A percentile compares a stretch with the other conserved stretches of the same genome.
phyloP scores from a whole-genome alignment of 2,113 vertebrate species.

The Solenodon paradoxus region DNA sequence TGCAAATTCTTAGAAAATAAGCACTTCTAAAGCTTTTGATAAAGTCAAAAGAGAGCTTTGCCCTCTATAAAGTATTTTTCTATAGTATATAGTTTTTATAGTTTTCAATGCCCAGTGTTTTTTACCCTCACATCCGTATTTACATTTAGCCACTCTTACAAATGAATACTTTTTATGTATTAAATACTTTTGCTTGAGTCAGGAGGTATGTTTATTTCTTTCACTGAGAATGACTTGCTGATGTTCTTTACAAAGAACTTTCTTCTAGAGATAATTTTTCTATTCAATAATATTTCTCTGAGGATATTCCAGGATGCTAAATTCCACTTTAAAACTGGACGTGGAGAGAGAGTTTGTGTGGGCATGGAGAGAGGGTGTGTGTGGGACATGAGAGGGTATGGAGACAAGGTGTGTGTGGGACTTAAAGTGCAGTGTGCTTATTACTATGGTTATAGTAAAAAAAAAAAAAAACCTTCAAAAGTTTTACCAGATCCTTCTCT shows the following conservation, averaged over 20 bases:
- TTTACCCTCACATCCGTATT: not conserved
- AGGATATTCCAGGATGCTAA: not conserved
- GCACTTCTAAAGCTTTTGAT: not conserved
- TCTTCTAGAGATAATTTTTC: not conserved
- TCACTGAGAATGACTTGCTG: not conserved
- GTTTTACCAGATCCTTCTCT: not conserved
- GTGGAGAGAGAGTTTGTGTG: not conserved
- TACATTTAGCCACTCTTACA: not conserved
- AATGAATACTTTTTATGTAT: not conserved
- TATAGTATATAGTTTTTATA: not conserved
- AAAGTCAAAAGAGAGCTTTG: no score
- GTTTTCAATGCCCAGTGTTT: not conserved
- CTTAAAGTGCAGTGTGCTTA: no score
- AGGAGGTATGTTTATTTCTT: not conserved
- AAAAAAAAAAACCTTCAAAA: not conserved
- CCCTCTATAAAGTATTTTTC: not conserved
- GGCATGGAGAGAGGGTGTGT: no score
- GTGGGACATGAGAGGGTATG: no score
- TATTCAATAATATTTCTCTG: not conserved
- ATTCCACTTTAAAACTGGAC: constrained; percentile 10
- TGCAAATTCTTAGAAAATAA: not conserved
- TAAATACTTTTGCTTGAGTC: not conserved
- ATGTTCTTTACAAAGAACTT: not conserved
- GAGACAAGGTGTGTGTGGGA: no score
- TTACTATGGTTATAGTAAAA: not conserved